Conservation (phyloP, 35 echinoderm and acorn worm genomes). For the Lytechinus variegatus region DNA sequence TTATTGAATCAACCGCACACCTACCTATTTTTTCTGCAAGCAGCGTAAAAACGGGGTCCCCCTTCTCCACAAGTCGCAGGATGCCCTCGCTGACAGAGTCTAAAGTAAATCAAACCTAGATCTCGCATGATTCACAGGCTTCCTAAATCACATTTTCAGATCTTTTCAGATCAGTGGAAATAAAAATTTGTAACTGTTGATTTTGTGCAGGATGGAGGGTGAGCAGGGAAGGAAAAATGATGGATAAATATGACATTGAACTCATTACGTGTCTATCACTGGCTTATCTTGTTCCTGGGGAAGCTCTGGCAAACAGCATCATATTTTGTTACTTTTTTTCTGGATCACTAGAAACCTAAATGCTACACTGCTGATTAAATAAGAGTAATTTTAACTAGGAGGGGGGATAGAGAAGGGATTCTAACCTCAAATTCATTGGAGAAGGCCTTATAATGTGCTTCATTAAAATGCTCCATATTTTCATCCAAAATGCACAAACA, state of each 20-base stretch:
- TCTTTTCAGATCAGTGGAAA: conserved; percentile 1
- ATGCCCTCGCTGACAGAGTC: neutral
- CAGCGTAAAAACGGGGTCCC: neutral
- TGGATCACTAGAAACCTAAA: neutral
- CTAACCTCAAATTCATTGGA: no score
- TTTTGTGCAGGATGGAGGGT: conserved; percentile 9
- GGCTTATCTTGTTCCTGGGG: neutral
- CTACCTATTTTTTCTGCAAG: conserved; percentile 2
- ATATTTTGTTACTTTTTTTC: neutral
- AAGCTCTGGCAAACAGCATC: neutral
- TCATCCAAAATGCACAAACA: no score
- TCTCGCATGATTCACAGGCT: conserved; percentile 9
- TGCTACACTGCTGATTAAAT: neutral
- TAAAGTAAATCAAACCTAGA: neutral
- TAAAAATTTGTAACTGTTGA: neutral
- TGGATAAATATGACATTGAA: neutral
- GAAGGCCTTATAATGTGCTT: no score
- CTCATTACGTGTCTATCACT: neutral
- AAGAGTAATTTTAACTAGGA: neutral
- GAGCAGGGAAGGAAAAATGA: neutral
- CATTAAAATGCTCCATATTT: no score
- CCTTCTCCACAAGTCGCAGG: neutral
- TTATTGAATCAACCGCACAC: neutral
- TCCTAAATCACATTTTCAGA: neutral
- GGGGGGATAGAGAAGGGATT: no score